phyloP scores from a whole-genome alignment of 2,888 invertebrate species.

The Hipparchia semele region DNA sequence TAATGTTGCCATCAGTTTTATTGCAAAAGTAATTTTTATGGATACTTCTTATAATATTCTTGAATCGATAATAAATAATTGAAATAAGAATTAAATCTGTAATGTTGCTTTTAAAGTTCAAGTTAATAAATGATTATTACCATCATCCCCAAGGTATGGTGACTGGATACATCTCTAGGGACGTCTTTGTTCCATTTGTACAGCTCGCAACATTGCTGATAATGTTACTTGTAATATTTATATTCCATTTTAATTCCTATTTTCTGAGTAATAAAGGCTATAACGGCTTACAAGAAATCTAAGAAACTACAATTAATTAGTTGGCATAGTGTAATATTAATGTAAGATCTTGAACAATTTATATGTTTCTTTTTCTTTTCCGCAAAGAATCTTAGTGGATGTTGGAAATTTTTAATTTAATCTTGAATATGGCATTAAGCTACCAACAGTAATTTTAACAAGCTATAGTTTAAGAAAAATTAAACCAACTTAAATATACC shows the following conservation, averaged over 20 bases:
- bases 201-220: slow-evolving; percentile 33
- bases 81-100: too few relatives aligned
- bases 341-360: slow-evolving; percentile 40
- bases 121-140: too few relatives aligned
- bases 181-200: slow-evolving; percentile 32
- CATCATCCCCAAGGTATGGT: neutral
- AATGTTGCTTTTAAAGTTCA: too few relatives aligned
- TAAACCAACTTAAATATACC: too few relatives aligned
- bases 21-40: too few relatives aligned
- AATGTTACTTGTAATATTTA: slow-evolving; percentile 22
- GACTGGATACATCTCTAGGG: slow-evolving; percentile 18
- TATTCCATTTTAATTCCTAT: slow-evolving; percentile 29
- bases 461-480: too few relatives aligned
- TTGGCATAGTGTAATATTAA: slow-evolving; percentile 35
- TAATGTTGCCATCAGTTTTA: too few relatives aligned
- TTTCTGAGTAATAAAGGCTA: slow-evolving; percentile 20
- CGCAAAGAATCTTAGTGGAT: slow-evolving; percentile 34
- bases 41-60: too few relatives aligned
- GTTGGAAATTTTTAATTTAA: slow-evolving; percentile 25
- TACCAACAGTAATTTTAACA: neutral
- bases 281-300: slow-evolving; percentile 11
- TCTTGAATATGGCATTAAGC: slow-evolving; percentile 19
- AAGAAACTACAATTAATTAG: slow-evolving; percentile 31
- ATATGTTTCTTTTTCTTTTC: slow-evolving; percentile 36
- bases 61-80: too few relatives aligned